phyloP scores from a whole-genome alignment of 2,797 vertebrate genomes.

The Phoeniculus purpureus region DNA sequence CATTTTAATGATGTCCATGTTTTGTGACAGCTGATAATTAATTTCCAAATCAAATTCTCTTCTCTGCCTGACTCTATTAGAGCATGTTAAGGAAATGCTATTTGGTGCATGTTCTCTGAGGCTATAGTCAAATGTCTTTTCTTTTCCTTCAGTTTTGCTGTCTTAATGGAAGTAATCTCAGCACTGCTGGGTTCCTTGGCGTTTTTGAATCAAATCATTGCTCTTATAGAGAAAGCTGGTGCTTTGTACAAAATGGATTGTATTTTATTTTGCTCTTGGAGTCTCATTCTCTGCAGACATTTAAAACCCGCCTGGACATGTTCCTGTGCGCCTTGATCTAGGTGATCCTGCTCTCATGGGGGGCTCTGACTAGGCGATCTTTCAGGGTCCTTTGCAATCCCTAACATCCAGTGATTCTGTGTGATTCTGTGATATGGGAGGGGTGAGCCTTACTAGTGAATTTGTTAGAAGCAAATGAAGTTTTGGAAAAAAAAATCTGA shows the following conservation, averaged over 20 bases:
- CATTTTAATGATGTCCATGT: conserved; percentile 59
- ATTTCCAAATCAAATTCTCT: conserved; percentile 67
- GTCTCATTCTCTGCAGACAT: no score
- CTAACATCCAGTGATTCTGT: no score
- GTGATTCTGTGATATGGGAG: not conserved
- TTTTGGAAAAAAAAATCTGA: conserved; percentile 30
- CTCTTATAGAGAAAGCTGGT: conserved; percentile 55
- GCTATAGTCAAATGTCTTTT: conserved; percentile 59
- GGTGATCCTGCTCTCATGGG: no score
- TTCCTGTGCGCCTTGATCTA: no score
- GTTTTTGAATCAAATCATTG: conserved; percentile 67
- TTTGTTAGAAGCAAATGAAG: not conserved
- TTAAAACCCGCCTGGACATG: no score
- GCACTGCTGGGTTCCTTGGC: conserved; percentile 45
- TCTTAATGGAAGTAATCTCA: conserved; percentile 65
- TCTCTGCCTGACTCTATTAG: conserved; percentile 64
- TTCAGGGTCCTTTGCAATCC: no score
- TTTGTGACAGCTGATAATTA: conserved; percentile 70
- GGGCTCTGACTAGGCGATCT: no score
- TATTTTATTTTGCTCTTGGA: conserved; percentile 45
- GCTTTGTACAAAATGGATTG: conserved; percentile 51
- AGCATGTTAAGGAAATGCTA: conserved; percentile 68
- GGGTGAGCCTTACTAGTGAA: not conserved
- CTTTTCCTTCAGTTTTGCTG: conserved; percentile 25
- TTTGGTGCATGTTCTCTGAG: conserved; percentile 62